Evolutionary conservation across 2,797 vertebrate species (phyloP).

Genomic region (Dendrocincla fuliginosa): DNA sequence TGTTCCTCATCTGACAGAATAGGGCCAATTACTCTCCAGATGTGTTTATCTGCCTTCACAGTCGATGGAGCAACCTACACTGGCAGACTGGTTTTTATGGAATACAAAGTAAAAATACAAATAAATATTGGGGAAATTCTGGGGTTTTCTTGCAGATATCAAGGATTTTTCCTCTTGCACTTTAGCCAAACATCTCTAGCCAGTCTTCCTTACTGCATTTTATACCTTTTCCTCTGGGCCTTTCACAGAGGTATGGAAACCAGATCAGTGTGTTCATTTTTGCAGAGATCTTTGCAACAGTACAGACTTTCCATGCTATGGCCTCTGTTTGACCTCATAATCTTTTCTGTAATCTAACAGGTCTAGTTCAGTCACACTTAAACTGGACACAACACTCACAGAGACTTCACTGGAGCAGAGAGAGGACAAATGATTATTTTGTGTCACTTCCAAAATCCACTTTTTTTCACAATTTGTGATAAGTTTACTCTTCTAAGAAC

Average conservation of each 20-base stretch:
- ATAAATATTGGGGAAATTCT: background rate
- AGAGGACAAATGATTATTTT: background rate
- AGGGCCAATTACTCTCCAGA: background rate
- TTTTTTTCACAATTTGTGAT: background rate
- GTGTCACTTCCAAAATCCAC: background rate
- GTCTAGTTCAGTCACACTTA: background rate
- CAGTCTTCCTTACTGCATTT: background rate
- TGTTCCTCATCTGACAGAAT: background rate
- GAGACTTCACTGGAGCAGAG: background rate
- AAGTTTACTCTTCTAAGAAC: background rate
- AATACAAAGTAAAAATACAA: background rate
- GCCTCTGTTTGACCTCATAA: background rate
- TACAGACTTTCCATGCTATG: background rate
- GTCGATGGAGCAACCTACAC: background rate
- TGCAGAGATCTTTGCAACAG: background rate
- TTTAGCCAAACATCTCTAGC: background rate
- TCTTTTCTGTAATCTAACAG: background rate
- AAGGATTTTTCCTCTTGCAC: background rate
- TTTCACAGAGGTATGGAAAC: background rate
- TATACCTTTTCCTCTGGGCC: background rate
- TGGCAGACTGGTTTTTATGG: background rate
- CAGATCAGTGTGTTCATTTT: background rate
- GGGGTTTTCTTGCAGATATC: background rate
- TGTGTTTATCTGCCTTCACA: background rate
- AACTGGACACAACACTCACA: background rate